phyloP scores from a whole-genome alignment of 2,888 invertebrate genomes.

The Pasiphila rectangulata region DNA sequence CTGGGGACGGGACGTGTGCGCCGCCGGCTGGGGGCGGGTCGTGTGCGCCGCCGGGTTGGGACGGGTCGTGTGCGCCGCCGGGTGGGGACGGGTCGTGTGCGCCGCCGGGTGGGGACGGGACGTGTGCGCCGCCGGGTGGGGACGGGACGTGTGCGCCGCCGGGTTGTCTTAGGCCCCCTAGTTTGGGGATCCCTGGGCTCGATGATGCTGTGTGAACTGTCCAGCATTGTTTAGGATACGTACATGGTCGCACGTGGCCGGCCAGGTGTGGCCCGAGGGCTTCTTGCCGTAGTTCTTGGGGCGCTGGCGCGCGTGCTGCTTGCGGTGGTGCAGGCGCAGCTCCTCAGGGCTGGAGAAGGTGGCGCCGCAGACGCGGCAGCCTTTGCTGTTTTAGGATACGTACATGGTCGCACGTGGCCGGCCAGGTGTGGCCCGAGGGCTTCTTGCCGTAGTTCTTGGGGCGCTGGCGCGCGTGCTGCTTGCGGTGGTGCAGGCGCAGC shows the following conservation, averaged over 20 bases:
- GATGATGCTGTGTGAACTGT: too few relatives aligned
- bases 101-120: too few relatives aligned
- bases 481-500: conserved; percentile 58
- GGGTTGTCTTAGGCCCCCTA: too few relatives aligned
- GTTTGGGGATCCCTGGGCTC: too few relatives aligned
- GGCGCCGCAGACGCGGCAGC: conserved; percentile 65
- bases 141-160: too few relatives aligned
- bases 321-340: conserved; percentile 58
- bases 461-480: conserved; percentile 56
- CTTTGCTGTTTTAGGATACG: conserved; percentile 47
- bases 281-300: conserved; percentile 65
- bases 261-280: conserved; percentile 47
- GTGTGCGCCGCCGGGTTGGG: not conserved
- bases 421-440: conserved; percentile 47
- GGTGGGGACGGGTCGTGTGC: not conserved
- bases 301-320: conserved; percentile 56
- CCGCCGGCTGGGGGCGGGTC: not conserved
- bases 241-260: conserved; percentile 60
- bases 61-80: not conserved
- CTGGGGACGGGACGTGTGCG: too few relatives aligned
- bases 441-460: conserved; percentile 65
- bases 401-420: conserved; percentile 60
- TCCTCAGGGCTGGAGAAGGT: conserved; percentile 54
- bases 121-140: too few relatives aligned
- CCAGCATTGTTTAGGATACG: too few relatives aligned